Evolutionary conservation across 2,888 invertebrate species (phyloP), one percentile per base, ranked within the genome.

Genomic region (Apoderus coryli): DNA sequence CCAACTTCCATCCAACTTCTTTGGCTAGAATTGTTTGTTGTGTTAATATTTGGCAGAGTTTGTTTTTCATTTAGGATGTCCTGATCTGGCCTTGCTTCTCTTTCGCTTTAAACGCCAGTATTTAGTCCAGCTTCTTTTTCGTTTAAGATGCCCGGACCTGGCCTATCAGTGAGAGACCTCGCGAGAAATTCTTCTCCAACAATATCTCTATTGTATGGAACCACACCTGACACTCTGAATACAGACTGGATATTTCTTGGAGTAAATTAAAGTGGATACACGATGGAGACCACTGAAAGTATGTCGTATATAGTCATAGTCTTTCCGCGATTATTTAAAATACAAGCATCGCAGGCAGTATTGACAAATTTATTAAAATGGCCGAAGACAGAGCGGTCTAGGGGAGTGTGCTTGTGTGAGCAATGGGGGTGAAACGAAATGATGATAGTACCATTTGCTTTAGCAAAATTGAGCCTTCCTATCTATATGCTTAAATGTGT

Each of bases 191-290:
- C 28, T 6, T 28, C 28, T 16, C 16, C 28, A 10, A 5, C 10
- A 28, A 28, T 16, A 22, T 25, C 6, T 25, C 28, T 4, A 16
- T 28, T 15, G 19, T 12, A 19, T n/a, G 29, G 22, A 13, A 10
- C 19, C 3, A 29, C 10, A 14, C 27, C 27, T n/a, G 16, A 13
- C 5, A 27, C 27, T n/a, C 27, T 12, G 16, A 27, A 27, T 4
- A 14, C 27, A 27, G 14, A 14, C 15, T 27, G 27, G 27, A 27
- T 27, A 27, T 27, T 27, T 14, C 16, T 27, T 6, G 14, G 15
- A 22, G 29, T 29, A 12, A 29, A 22, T 26, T 12, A 4, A 10
- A 7, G 25, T 4, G 26, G 26, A 4, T 7, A 14, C 4, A 14
- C 26, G 6, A 7, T 26, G 4, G 6, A 5, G 26, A 11, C 26